These are phyloP conservation scores for Agrotis segetum DNA, from an alignment of 2,888 invertebrate species.

Conservation along the genomic window DNA sequence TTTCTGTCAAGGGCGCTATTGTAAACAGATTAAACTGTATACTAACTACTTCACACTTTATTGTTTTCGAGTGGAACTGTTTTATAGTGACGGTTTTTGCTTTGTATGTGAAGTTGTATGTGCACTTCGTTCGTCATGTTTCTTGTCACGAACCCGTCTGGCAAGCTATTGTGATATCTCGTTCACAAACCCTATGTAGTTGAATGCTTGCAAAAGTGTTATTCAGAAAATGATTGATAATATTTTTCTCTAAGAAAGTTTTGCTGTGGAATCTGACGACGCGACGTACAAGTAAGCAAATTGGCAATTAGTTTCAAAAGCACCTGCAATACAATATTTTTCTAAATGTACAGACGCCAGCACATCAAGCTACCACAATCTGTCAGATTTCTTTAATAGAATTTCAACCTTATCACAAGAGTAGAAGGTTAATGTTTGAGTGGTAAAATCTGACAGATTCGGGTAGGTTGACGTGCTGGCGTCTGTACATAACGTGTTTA, in stretches of 20 bases:
- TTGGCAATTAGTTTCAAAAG: constrained; percentile 1
- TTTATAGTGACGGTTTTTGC: neutral
- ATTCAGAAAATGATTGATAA: neutral
- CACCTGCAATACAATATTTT: too few species aligned
- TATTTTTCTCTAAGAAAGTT: neutral
- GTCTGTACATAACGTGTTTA: too few species aligned
- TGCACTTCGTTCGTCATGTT: constrained; percentile 13
- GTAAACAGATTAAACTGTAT: constrained; percentile 52
- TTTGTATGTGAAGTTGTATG: neutral
- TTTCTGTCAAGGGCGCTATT: constrained; percentile 53
- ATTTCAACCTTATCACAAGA: too few species aligned
- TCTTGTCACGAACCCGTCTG: constrained; percentile 1
- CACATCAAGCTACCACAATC: too few species aligned
- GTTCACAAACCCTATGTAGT: neutral
- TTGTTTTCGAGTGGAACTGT: neutral
- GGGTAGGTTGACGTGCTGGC: too few species aligned
- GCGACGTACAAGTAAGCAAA: neutral
- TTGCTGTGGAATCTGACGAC: neutral
- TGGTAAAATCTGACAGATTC: too few species aligned
- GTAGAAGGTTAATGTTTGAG: too few species aligned
- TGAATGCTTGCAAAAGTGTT: neutral
- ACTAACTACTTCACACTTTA: constrained; percentile 25
- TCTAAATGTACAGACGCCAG: too few species aligned
- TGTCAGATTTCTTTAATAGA: too few species aligned
- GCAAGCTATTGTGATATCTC: neutral